Evolutionary conservation across 2,888 invertebrate genomes (phyloP), one percentile per base, ranked within the genome.

Genomic region (Syrista parreyssii): DNA sequence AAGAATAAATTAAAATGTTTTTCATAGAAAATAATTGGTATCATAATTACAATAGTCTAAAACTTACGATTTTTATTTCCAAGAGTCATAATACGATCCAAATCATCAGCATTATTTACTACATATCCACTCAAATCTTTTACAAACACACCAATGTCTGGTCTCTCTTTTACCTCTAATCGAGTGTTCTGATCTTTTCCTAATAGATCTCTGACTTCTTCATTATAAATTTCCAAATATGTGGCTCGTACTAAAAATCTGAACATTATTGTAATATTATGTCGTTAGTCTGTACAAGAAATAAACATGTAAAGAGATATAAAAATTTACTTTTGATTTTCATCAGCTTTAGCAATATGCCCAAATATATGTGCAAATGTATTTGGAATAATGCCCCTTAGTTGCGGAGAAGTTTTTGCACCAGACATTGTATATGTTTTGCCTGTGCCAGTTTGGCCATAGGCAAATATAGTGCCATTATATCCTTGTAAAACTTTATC

Each of bases 351-450:
- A 0, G 99, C 97, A 85, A 99, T 99, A 87, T 98, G 97, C 36
- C 98, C 98, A 92, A 99, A 99, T 84, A 99, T 98, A 88, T 99
- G 99, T 0, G 99, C 99, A 92, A 99, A 99, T 0, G 98, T 98
- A 92, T 99, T 99, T 0, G 99, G 99, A 87, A 99, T 99, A 86
- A 99, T 98, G 73, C 99, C 99, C 79, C 97, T 94, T 12, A 97
- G 93, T 88, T 99, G 98, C 0, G 98, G 97, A 23, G 96, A 96
- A 2, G 96, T 94, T 83, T 97, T 94, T 79, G 96, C 94, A 0
- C 99, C 99, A 1, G 98, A 97, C 99, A 99, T 99, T 0, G 99
- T 99, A 91, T 96, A 99, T 0, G 99, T 99, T 93, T 99, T 99
- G 12, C 99, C 99, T 0, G 99, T 99, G 31, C 99, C 99, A 0